A percentile compares a stretch with the other conserved stretches of the same genome.
phyloP scores from a whole-genome alignment of 2,113 vertebrate species.

The Ciconia boyciana region DNA sequence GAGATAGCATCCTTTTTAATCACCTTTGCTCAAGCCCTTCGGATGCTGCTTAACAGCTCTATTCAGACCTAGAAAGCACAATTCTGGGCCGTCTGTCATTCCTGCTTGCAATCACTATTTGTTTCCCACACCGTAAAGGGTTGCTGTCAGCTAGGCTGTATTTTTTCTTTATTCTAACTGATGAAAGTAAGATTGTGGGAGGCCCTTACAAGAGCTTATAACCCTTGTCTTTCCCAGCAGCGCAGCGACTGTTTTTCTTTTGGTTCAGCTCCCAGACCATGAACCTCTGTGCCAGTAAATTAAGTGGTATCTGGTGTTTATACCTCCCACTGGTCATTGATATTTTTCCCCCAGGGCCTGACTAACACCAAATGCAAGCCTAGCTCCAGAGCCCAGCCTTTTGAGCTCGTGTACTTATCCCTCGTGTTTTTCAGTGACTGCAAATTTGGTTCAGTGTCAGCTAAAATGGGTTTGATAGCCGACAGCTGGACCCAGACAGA shows the following conservation, averaged over 20 bases:
- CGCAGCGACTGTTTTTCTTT: neutral
- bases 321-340: neutral
- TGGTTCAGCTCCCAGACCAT: neutral
- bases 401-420: neutral
- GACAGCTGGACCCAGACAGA: neutral
- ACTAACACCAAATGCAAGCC: neutral
- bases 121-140: neutral
- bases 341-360: neutral
- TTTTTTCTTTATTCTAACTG: neutral
- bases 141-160: slow-evolving; percentile 6
- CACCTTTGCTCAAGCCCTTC: slow-evolving; percentile 36
- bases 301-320: neutral
- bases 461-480: neutral
- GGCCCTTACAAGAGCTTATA: neutral
- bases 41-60: slow-evolving; percentile 24
- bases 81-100: slow-evolving; percentile 28
- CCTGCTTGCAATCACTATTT: neutral
- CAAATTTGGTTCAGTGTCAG: neutral
- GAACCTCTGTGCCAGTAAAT: neutral
- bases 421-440: neutral
- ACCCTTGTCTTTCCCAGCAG: neutral
- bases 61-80: slow-evolving; percentile 3
- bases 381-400: neutral
- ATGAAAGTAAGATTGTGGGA: slow-evolving; percentile 8
- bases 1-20: slow-evolving; percentile 50